Percentiles rank a stretch among this genome's conserved stretches.
These are phyloP conservation scores for Criorhina ranunculi DNA, from an alignment of 2,888 invertebrate species.

Conservation along the genomic window DNA sequence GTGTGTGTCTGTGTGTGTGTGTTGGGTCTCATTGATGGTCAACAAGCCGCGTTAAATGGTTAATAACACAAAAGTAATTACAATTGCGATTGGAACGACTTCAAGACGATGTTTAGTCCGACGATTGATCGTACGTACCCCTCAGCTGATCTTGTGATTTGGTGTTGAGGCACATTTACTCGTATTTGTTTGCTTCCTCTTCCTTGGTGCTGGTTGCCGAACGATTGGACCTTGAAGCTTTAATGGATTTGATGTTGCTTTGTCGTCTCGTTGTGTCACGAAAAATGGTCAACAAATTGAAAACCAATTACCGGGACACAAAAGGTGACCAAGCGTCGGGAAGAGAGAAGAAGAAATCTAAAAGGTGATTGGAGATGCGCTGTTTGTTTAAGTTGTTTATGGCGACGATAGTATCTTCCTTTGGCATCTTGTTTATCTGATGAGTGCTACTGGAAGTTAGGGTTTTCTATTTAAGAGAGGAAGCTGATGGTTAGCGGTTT, in stretches of 20 bases:
- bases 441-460: constrained; percentile 56
- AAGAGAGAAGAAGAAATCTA: neutral
- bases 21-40: constrained; percentile 67
- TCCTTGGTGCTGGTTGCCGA: constrained; percentile 51
- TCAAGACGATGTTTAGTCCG: constrained; percentile 18
- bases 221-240: constrained; percentile 44
- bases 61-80: constrained; percentile 71
- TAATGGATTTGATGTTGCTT: constrained; percentile 34
- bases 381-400: constrained; percentile 41
- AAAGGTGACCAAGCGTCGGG: constrained; percentile 42
- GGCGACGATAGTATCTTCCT: constrained; percentile 41
- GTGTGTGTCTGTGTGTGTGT: neutral
- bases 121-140: constrained; percentile 34
- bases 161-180: constrained; percentile 18
- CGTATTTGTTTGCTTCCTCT: constrained; percentile 67
- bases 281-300: constrained; percentile 72
- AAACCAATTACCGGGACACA: constrained; percentile 70
- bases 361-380: neutral
- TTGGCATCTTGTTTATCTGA: constrained; percentile 37
- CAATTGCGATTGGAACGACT: constrained; percentile 61
- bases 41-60: constrained; percentile 74
- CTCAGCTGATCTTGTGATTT: constrained; percentile 66
- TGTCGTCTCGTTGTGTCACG: constrained; percentile 60
- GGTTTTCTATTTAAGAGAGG: constrained; percentile 31
- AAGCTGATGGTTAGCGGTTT: constrained; percentile 64